Conservation (phyloP, 2,797 vertebrate genomes). For the Arctocebus calabarensis region DNA sequence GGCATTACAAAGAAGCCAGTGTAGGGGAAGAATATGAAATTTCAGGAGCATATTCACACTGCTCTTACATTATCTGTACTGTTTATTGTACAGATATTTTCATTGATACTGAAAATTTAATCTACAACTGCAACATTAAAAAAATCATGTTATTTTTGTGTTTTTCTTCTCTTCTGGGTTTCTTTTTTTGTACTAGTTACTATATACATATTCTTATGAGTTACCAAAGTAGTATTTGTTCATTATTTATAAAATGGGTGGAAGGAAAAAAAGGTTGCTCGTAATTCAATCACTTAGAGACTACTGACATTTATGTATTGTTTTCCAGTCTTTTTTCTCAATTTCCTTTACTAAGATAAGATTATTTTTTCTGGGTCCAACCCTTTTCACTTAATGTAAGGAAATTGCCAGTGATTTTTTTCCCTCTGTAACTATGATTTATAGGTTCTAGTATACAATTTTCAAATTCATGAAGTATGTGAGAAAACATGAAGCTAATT, state of each 20-base stretch:
- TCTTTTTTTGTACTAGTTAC: background rate
- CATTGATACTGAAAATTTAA: background rate
- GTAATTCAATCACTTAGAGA: background rate
- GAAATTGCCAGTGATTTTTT: background rate
- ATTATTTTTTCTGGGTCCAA: background rate
- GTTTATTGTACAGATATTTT: background rate
- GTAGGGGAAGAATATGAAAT: background rate
- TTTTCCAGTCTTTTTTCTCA: background rate
- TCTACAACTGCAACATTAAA: background rate
- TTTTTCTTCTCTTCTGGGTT: background rate
- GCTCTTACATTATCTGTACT: background rate
- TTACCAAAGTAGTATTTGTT: constrained; percentile 17
- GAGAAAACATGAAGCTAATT: no score
- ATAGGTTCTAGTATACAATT: no score
- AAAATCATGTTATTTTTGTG: background rate
- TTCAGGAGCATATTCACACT: background rate
- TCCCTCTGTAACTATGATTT: no score
- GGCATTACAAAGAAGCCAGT: background rate
- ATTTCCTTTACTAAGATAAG: constrained; percentile 36
- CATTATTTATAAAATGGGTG: constrained; percentile 51
- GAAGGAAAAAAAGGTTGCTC: constrained; percentile 15
- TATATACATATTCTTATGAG: background rate
- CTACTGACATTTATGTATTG: background rate
- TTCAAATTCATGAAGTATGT: no score
- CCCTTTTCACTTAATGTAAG: constrained; percentile 1